Conservation (phyloP, 2,113 vertebrate genomes). For the Burhinus bistriatus region DNA sequence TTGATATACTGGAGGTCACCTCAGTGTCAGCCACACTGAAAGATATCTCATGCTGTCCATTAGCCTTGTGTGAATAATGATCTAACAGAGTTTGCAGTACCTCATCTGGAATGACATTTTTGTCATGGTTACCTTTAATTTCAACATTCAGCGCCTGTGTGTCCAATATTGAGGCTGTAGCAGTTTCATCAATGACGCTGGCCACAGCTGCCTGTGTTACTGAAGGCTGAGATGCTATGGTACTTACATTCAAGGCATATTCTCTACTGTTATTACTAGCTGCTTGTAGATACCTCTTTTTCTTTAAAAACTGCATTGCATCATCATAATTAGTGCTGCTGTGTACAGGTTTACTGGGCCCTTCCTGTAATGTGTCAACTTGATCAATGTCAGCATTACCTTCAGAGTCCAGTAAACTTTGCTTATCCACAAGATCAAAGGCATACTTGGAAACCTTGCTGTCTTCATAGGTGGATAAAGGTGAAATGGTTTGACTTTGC, state of each 20-base stretch:
- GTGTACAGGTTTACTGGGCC: slow-evolving; percentile 86
- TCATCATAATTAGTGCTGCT: slow-evolving; percentile 97
- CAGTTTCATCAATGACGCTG: slow-evolving; percentile 88
- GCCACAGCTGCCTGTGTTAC: slow-evolving; percentile 90
- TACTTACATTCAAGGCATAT: slow-evolving; percentile 88
- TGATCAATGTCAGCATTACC: slow-evolving; percentile 87
- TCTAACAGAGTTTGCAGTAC: slow-evolving; percentile 96
- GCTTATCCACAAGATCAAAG: slow-evolving; percentile 96
- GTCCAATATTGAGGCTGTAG: slow-evolving; percentile 89
- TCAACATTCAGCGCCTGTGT: slow-evolving; percentile 87
- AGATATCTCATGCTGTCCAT: slow-evolving; percentile 93
- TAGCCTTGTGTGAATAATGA: slow-evolving; percentile 96
- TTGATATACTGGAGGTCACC: slow-evolving; percentile 97
- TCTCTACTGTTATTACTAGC: slow-evolving; percentile 87
- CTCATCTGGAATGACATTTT: slow-evolving; percentile 95
- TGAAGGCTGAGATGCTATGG: slow-evolving; percentile 88
- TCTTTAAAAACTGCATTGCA: slow-evolving; percentile 99
- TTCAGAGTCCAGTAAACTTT: slow-evolving; percentile 86
- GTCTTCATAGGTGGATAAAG: slow-evolving; percentile 87
- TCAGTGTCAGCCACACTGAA: slow-evolving; percentile 95
- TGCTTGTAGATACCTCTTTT: slow-evolving; percentile 95
- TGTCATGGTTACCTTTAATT: slow-evolving; percentile 91
- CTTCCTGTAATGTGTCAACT: slow-evolving; percentile 88
- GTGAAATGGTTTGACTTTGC: slow-evolving; percentile 83
- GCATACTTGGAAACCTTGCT: slow-evolving; percentile 91